Base-by-base conservation (phyloP, 2,797 vertebrate genomes). In the Thalassophryne amazonica region DNA sequence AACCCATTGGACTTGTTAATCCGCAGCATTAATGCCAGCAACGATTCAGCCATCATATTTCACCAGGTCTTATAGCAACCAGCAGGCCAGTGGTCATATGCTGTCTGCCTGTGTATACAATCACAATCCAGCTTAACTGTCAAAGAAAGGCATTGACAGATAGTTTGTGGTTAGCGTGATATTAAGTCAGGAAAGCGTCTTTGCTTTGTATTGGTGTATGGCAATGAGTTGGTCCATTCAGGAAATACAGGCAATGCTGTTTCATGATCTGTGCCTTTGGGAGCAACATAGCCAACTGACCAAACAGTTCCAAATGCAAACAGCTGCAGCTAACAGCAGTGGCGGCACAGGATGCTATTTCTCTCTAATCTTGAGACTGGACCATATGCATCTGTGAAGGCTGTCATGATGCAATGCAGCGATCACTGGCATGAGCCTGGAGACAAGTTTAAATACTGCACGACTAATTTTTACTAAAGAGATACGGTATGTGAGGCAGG, bases 321-420 rank as follows among this genome's bases (percentile, higher is more conserved):
- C 7, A 43, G 42, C 49, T 42, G 34, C 36, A 29, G 46, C 33
- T 38, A 31, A 49, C 41, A 34, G 50, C 33, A 21, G 4, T 7
- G 4, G 38, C 28, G 12, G 18, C 25, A 4, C 17, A 6, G 27
- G 25, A 32, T 23, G 23, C 22, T 7, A 70, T 39, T 67, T 32
- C 28, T 14, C 50, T 66, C 51, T 70, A 48, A 78, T 76, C 60
- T 54, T 1, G 4, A 58, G 47, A 34, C 32, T 47, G 13, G 35
- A 17, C 18, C 18, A 19, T 49, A 19, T 41, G 50, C 42, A 28
- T 23, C 60, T 70, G 62, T 66, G 69, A 67, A 48, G 36, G 7
- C 51, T 75, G 69, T 78, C 66, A 73, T 78, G 73, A 76, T 75
- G 76, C 74, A 81, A 80, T 49, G 60, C 54, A 60, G 47, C 7